Percentiles rank a stretch among this genome's conserved stretches.
Evolutionary conservation across 2,113 vertebrate species (phyloP).

Genomic region (Podarcis raffonei): DNA sequence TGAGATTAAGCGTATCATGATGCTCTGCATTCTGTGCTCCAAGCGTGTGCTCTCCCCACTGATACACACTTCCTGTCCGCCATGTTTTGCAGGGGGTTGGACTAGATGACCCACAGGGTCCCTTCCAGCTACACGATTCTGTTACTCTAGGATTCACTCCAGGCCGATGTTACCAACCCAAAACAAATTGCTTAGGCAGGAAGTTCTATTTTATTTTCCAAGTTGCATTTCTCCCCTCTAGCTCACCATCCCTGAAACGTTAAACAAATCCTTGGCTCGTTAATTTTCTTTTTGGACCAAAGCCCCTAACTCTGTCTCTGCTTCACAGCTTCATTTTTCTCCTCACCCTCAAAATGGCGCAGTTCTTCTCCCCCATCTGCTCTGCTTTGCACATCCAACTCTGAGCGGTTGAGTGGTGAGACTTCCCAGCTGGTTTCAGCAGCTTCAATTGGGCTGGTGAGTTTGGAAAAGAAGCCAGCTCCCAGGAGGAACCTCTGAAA

Average conservation of each 20-base stretch:
- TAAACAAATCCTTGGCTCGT: neutral
- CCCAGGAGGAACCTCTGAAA: slow-evolving; percentile 42
- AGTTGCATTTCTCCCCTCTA: neutral
- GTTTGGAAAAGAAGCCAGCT: slow-evolving; percentile 41
- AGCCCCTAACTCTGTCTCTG: neutral
- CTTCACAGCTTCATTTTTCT: slow-evolving; percentile 16
- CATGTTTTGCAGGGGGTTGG: no score
- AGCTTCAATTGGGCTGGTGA: slow-evolving; percentile 49
- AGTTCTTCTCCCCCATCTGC: slow-evolving; percentile 21
- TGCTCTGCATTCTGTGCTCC: no score
- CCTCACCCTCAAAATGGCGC: neutral
- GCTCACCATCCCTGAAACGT: neutral
- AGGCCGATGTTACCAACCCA: neutral
- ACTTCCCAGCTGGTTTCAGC: slow-evolving; percentile 17
- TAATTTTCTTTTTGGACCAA: neutral
- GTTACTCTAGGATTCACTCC: no score
- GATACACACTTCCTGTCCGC: no score
- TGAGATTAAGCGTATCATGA: no score
- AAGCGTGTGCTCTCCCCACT: no score
- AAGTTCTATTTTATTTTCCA: neutral
- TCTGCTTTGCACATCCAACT: slow-evolving; percentile 27
- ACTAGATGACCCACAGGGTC: no score
- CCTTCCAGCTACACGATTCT: no score
- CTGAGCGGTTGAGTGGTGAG: slow-evolving; percentile 6
- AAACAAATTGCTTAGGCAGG: neutral